These are phyloP conservation scores for Eulimnadia texana DNA, from an alignment of 1,140 invertebrate species.

Conservation along the genomic window DNA sequence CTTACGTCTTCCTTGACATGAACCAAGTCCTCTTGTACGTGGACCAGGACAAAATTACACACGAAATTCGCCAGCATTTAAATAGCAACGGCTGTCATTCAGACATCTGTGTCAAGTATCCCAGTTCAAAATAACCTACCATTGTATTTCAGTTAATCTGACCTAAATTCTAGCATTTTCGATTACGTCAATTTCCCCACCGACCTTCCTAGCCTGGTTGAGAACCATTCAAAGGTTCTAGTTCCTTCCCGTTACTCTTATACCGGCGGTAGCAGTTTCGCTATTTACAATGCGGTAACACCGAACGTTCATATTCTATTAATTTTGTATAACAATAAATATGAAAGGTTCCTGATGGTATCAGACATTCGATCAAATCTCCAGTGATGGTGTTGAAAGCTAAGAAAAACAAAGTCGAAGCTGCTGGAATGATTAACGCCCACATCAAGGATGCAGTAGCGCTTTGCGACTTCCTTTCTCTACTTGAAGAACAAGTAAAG, in stretches of 20 bases:
- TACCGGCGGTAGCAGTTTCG: conserved; percentile 55
- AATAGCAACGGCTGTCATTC: conserved; percentile 20
- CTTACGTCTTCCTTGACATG: conserved; percentile 55
- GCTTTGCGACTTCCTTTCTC: conserved; percentile 39
- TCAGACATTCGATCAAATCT: neutral
- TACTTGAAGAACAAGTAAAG: conserved; percentile 39
- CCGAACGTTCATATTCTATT: no score
- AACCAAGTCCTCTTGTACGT: conserved; percentile 34
- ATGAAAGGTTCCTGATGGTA: neutral
- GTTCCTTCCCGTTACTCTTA: conserved; percentile 54
- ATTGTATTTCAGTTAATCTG: neutral
- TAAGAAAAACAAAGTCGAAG: conserved; percentile 40
- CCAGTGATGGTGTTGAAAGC: conserved; percentile 32
- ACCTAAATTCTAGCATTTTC: conserved; percentile 39
- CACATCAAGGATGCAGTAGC: conserved; percentile 39
- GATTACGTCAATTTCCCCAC: conserved; percentile 52
- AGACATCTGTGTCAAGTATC: conserved; percentile 16
- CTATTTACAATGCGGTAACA: conserved; percentile 49
- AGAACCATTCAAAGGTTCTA: conserved; percentile 48
- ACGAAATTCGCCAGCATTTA: conserved; percentile 25
- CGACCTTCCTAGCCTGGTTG: conserved; percentile 47
- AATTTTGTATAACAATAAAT: neutral
- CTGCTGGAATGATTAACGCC: conserved; percentile 30
- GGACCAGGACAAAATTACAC: conserved; percentile 26
- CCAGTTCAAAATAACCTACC: neutral